Evolutionary conservation across 2,797 vertebrate species (phyloP).

Genomic region (Enteromius afrohamiltoni): DNA sequence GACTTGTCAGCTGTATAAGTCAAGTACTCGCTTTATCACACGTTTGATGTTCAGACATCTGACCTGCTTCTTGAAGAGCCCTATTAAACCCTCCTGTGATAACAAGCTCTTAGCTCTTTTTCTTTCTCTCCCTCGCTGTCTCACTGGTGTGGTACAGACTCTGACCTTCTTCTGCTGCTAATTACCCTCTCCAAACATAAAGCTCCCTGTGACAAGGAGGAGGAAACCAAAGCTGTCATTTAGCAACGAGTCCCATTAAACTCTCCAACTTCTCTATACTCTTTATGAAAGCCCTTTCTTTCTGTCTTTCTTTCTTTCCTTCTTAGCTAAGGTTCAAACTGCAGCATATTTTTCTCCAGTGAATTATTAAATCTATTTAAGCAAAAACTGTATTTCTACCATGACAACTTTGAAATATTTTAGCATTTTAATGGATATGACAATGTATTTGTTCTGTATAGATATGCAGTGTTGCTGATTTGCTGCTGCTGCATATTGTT

Average conservation of each 20-base stretch:
- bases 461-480: too few species aligned
- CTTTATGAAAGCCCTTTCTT: neutral
- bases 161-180: constrained; percentile 73
- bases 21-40: constrained; percentile 2
- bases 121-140: neutral
- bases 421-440: too few species aligned
- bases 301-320: neutral
- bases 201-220: constrained; percentile 59
- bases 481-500: too few species aligned
- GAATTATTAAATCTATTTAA: neutral
- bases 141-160: constrained; percentile 61
- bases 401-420: too few species aligned
- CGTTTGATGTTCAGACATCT: constrained; percentile 15
- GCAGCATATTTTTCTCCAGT: neutral
- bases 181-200: constrained; percentile 64
- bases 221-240: constrained; percentile 12
- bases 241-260: constrained; percentile 32
- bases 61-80: constrained; percentile 27
- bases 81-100: constrained; percentile 29
- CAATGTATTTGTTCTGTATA: too few species aligned
- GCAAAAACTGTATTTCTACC: neutral
- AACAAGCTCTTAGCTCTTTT: constrained; percentile 25
- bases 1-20: constrained; percentile 2
- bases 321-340: neutral
- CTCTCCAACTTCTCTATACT: neutral